Evolutionary conservation across 2,888 invertebrate genomes (phyloP).

Genomic region (Drosophila mimica): DNA sequence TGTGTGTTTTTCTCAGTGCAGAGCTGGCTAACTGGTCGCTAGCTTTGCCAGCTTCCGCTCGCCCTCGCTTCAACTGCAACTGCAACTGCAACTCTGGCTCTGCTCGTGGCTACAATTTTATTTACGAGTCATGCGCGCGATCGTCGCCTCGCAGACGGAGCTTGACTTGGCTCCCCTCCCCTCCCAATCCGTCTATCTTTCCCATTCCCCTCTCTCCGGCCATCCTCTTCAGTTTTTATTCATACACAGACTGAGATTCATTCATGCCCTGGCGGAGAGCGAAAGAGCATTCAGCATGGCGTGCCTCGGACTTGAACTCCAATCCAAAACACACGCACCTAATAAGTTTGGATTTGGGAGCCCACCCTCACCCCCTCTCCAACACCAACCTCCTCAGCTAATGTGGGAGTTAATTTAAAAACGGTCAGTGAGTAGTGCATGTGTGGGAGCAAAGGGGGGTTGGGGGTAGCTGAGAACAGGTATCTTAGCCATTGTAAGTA

Average conservation of each 20-base stretch:
- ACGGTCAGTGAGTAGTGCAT: conserved; percentile 15
- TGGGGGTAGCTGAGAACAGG: neutral
- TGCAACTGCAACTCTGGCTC: conserved; percentile 10
- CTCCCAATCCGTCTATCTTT: neutral
- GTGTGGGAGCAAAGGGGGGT: neutral
- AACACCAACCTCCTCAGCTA: neutral
- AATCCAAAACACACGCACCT: conserved; percentile 64
- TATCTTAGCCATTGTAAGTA: neutral
- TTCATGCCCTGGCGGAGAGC: conserved; percentile 48
- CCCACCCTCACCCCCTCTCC: neutral
- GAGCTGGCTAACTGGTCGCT: conserved; percentile 52
- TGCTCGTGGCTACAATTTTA: conserved; percentile 79
- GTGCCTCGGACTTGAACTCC: conserved; percentile 32
- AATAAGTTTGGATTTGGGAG: conserved; percentile 68
- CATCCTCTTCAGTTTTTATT: conserved; percentile 33
- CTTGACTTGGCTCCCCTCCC: neutral
- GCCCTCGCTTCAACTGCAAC: conserved; percentile 10
- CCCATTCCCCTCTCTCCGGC: neutral
- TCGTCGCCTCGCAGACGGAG: conserved; percentile 64
- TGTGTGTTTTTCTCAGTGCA: neutral
- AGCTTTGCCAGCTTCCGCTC: conserved; percentile 64
- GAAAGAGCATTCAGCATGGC: conserved; percentile 12
- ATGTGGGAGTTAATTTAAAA: conserved; percentile 64
- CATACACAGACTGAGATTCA: conserved; percentile 58
- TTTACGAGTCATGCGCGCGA: conserved; percentile 79